A percentile compares a stretch with the other conserved stretches of the same genome.
Evolutionary conservation across 2,797 vertebrate species (phyloP).

Genomic region (Toxotes lorentzi): DNA sequence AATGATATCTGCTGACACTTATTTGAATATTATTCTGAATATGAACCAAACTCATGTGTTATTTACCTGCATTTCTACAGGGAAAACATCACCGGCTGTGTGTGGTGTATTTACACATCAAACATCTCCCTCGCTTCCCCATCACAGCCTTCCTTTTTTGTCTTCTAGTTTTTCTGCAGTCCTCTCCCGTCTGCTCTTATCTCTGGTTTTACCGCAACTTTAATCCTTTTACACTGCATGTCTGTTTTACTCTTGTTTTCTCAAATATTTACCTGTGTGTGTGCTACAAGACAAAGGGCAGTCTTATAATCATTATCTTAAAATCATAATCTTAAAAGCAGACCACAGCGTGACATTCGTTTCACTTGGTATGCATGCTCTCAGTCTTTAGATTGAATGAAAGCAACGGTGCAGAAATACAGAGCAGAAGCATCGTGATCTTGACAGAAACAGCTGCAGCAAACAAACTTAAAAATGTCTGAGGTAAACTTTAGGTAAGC

Average conservation of each 20-base stretch:
- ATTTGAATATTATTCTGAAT: conserved; percentile 76
- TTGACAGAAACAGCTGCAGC: not conserved
- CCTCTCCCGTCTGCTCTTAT: conserved; percentile 47
- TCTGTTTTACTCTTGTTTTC: conserved; percentile 4
- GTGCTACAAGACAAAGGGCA: conserved; percentile 3
- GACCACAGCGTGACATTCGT: conserved; percentile 11
- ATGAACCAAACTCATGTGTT: conserved; percentile 69
- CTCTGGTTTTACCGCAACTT: conserved; percentile 2
- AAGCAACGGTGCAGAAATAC: not conserved
- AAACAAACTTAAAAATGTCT: conserved; percentile 3
- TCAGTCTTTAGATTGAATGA: conserved; percentile 8
- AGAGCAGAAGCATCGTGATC: not conserved
- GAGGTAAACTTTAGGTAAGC: not conserved
- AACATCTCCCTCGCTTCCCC: conserved; percentile 65
- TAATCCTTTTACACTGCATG: conserved; percentile 18
- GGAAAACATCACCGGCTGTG: conserved; percentile 72
- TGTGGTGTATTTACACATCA: conserved; percentile 79
- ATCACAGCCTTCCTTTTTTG: conserved; percentile 42
- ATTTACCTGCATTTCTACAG: conserved; percentile 78
- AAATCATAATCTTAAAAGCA: conserved; percentile 29
- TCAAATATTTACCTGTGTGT: not conserved
- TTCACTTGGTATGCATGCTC: conserved; percentile 15
- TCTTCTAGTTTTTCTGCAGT: conserved; percentile 37
- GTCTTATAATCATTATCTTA: conserved; percentile 10
- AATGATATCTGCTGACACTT: conserved; percentile 60